Conservation (phyloP, 1,140 invertebrate genomes). For the Orussus abietinus region DNA sequence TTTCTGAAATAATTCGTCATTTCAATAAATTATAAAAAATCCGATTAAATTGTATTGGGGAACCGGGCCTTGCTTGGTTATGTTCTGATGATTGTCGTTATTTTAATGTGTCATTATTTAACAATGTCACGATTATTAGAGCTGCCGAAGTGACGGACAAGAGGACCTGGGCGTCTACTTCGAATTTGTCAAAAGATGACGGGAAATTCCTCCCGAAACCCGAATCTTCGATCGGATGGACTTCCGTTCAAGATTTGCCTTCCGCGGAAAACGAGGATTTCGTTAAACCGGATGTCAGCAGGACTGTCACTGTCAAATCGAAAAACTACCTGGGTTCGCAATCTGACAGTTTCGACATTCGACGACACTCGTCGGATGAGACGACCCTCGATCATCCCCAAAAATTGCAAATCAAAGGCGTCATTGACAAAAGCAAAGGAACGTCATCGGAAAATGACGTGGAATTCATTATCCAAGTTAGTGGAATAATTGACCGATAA, state of each 20-base stretch:
- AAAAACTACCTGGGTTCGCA: slow-evolving; percentile 32
- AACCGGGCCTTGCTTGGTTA: too few species aligned
- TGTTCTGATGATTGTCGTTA: too few species aligned
- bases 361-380: slow-evolving; percentile 31
- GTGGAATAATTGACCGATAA: too few species aligned
- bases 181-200: slow-evolving; percentile 52
- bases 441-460: slow-evolving; percentile 42
- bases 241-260: slow-evolving; percentile 33
- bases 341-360: slow-evolving; percentile 30
- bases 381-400: slow-evolving; percentile 22
- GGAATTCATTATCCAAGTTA: slow-evolving; percentile 50
- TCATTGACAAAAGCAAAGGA: slow-evolving; percentile 43
- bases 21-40: too few species aligned
- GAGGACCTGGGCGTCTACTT: slow-evolving; percentile 56
- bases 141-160: slow-evolving; percentile 13
- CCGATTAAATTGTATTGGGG: too few species aligned
- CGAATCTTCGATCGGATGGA: slow-evolving; percentile 28
- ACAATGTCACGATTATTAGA: too few species aligned
- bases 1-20: too few species aligned
- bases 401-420: slow-evolving; percentile 45
- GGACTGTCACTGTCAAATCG: slow-evolving; percentile 8
- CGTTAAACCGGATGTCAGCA: background rate
- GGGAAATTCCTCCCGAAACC: slow-evolving; percentile 18
- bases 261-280: background rate
- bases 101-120: too few species aligned